These are phyloP conservation scores for Synchiropus splendidus DNA, from an alignment of 2,113 vertebrate genomes.

Conservation along the genomic window DNA sequence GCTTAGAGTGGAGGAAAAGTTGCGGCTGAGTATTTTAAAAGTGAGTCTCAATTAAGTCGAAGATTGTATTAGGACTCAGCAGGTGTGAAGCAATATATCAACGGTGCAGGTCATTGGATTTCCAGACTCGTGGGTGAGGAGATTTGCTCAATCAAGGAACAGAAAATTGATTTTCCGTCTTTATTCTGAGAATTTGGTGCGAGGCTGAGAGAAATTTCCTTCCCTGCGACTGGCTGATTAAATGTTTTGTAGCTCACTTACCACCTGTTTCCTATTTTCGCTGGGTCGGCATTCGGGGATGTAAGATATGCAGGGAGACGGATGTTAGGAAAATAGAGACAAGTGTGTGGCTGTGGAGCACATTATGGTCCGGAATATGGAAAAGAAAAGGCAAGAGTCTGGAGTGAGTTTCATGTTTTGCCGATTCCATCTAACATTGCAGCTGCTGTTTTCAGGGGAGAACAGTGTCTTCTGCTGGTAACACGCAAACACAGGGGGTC, in stretches of 20 bases:
- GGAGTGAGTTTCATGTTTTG: too few relatives aligned
- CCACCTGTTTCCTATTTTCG: slow-evolving; percentile 52
- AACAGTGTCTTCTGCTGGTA: too few relatives aligned
- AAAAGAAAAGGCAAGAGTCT: too few relatives aligned
- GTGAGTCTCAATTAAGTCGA: slow-evolving; percentile 31
- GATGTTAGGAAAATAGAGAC: slow-evolving; percentile 5
- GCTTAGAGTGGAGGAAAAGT: neutral
- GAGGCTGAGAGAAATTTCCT: slow-evolving; percentile 23
- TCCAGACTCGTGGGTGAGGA: slow-evolving; percentile 30
- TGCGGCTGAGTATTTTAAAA: slow-evolving; percentile 1
- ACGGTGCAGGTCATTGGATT: slow-evolving; percentile 39
- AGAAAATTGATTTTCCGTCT: slow-evolving; percentile 45
- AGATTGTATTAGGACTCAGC: slow-evolving; percentile 31
- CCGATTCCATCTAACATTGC: too few relatives aligned
- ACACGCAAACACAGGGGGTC: too few relatives aligned
- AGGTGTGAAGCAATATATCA: slow-evolving; percentile 32
- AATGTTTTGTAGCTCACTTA: slow-evolving; percentile 40
- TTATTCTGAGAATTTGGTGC: slow-evolving; percentile 41
- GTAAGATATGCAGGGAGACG: slow-evolving; percentile 21
- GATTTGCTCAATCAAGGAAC: slow-evolving; percentile 46
- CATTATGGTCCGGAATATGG: neutral
- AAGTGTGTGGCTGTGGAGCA: slow-evolving; percentile 3
- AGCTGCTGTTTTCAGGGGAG: too few relatives aligned
- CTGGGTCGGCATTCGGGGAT: slow-evolving; percentile 35
- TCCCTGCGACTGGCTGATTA: slow-evolving; percentile 29